Percentiles rank a stretch among this genome's conserved stretches.
phyloP scores from a whole-genome alignment of 2,113 vertebrate species.

The Psilopsiagon aurifrons region DNA sequence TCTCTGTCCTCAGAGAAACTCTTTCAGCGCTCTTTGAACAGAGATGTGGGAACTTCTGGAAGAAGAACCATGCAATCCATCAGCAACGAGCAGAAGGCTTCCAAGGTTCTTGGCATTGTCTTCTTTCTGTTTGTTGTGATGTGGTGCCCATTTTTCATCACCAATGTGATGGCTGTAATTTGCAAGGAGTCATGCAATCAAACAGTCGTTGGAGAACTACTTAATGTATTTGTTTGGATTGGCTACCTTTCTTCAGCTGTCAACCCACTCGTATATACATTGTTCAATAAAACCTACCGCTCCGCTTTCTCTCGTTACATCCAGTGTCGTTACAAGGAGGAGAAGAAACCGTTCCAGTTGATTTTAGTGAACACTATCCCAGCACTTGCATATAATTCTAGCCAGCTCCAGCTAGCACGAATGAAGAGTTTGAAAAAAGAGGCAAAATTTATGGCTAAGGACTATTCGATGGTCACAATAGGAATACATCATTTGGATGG shows the following conservation, averaged over 20 bases:
- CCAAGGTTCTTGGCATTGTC: slow-evolving; percentile 95
- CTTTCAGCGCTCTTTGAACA: slow-evolving; percentile 85
- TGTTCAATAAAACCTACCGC: slow-evolving; percentile 95
- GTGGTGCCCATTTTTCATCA: slow-evolving; percentile 99
- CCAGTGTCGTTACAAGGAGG: slow-evolving; percentile 88
- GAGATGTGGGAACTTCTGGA: slow-evolving; percentile 74
- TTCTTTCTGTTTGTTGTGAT: slow-evolving; percentile 97
- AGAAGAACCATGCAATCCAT: slow-evolving; percentile 93
- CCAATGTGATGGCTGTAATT: slow-evolving; percentile 90
- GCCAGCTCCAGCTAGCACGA: slow-evolving; percentile 79
- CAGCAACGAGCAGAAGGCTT: slow-evolving; percentile 95
- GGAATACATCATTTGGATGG: slow-evolving; percentile 64
- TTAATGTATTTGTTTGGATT: slow-evolving; percentile 96
- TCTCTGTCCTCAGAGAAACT: slow-evolving; percentile 91
- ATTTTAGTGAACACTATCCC: slow-evolving; percentile 95
- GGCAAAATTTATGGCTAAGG: slow-evolving; percentile 66
- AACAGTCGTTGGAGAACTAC: slow-evolving; percentile 80
- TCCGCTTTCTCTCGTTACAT: slow-evolving; percentile 91
- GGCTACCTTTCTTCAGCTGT: slow-evolving; percentile 95
- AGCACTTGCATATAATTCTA: slow-evolving; percentile 86
- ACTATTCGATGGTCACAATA: slow-evolving; percentile 67
- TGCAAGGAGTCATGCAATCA: slow-evolving; percentile 84
- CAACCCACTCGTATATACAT: slow-evolving; percentile 92
- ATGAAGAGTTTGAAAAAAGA: slow-evolving; percentile 76
- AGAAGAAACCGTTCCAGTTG: slow-evolving; percentile 89